phyloP scores from a whole-genome alignment of 2,888 invertebrate species.

The Hypomecis punctinalis region DNA sequence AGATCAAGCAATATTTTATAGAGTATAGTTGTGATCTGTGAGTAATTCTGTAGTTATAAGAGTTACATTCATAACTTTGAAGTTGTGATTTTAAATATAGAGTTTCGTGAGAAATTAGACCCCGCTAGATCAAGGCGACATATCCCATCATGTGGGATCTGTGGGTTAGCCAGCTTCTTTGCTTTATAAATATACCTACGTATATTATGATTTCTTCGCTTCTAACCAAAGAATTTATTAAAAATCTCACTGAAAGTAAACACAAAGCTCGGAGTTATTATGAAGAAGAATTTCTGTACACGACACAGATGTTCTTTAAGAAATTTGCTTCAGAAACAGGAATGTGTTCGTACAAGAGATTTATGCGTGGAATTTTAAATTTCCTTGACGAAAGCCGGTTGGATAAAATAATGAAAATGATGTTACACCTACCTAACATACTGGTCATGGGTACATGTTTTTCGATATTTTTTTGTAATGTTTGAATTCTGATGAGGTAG shows the following conservation, averaged over 20 bases:
- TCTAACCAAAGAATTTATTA: slow-evolving; percentile 18
- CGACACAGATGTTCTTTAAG: slow-evolving; percentile 13
- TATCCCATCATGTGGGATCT: too few relatives aligned
- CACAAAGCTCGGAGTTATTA: slow-evolving; percentile 1
- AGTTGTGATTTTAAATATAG: too few relatives aligned
- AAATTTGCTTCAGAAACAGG: neutral
- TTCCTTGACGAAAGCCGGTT: neutral
- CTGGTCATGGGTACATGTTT: too few relatives aligned
- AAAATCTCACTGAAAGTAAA: slow-evolving; percentile 8
- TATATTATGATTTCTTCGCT: slow-evolving; percentile 4
- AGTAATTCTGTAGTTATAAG: too few relatives aligned
- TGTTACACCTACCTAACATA: too few relatives aligned
- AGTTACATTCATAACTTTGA: too few relatives aligned
- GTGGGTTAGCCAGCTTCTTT: neutral
- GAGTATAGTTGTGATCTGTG: too few relatives aligned
- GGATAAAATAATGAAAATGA: neutral
- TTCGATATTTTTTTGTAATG: too few relatives aligned
- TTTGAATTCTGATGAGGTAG: too few relatives aligned
- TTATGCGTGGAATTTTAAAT: neutral
- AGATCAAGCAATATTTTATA: too few relatives aligned
- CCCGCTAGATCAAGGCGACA: too few relatives aligned
- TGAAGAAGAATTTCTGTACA: slow-evolving; percentile 6
- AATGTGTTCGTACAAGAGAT: neutral
- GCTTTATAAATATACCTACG: slow-evolving; percentile 10
- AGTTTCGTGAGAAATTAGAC: too few relatives aligned